Evolutionary conservation across 2,888 invertebrate species (phyloP), one percentile per base, ranked within the genome.

Genomic region (Phoenoteleia sp.): DNA sequence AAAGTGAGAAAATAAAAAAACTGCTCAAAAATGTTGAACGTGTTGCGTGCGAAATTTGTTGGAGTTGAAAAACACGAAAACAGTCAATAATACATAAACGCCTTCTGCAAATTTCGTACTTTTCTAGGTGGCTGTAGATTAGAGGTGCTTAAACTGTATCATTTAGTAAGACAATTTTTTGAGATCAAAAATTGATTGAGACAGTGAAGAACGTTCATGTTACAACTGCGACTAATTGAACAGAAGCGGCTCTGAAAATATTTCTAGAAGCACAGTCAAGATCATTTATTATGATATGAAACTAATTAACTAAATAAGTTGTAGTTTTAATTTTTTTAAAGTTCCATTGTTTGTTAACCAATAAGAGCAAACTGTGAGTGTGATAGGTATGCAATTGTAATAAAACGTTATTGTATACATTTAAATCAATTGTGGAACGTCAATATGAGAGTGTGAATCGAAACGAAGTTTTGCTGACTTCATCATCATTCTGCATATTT

Each of bases 1-100:
- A 64, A 69, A 36, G 36, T 29, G 42, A 49, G 60, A 33, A 54
- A 39, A 33, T 62, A 42, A 47, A 64, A 45, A 75, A 75, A 81
- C 82, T 82, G 87, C 87, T 87, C 87, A 87, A 86, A 82, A 69
- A 52, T 72, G 75, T 25, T 79, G 39, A 52, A 72, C 49, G 47
- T 62, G 72, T 74, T 81, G 19, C 36, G 86, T 84, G 54, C 77
- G 77, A 83, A 77, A 82, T 77, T 72, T 72, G 76, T 72, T 42
- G 62, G 19, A 21, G 66, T 36, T 58, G 36, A 29, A 33, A 64
- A 39, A 49, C n/a, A n/a, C n/a, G n/a, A n/a, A n/a, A n/a, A n/a
- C n/a, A 74, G 71, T 81, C 81, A 81, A 67, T 75, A 64, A 47
- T 9, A 42, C 39, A 56, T 36, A 25, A 64, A 67, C 71, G 72